phyloP scores from a whole-genome alignment of 2,113 vertebrate genomes.

The Leptobrachium leishanense region DNA sequence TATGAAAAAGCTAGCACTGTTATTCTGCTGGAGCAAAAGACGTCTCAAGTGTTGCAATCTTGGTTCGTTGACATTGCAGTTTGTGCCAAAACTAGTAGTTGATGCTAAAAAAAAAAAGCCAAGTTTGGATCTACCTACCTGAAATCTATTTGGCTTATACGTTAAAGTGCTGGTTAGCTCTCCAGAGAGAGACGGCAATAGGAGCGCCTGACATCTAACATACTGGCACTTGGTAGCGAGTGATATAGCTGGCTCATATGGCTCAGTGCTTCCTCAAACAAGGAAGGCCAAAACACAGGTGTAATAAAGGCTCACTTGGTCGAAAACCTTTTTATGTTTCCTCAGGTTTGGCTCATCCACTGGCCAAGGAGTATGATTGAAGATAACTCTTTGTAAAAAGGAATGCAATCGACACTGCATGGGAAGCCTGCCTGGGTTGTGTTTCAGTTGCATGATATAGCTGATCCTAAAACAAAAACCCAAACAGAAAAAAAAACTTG shows the following conservation, averaged over 20 bases:
- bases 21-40: constrained; percentile 53
- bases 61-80: constrained; percentile 54
- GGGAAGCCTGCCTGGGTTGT: constrained; percentile 74
- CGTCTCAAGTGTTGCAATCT: constrained; percentile 54
- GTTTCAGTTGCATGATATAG: constrained; percentile 86
- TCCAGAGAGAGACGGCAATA: constrained; percentile 62
- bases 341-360: constrained; percentile 51
- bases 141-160: constrained; percentile 28
- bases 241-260: constrained; percentile 31
- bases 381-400: constrained; percentile 55
- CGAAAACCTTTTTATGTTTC: constrained; percentile 49
- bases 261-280: constrained; percentile 42
- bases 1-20: constrained; percentile 53
- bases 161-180: constrained; percentile 60
- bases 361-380: constrained; percentile 51
- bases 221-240: constrained; percentile 51
- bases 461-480: constrained; percentile 61
- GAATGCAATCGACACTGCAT: constrained; percentile 72
- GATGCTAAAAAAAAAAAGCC: constrained; percentile 50
- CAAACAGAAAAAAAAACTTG: constrained; percentile 74
- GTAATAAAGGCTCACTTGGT: constrained; percentile 20
- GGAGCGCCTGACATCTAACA: constrained; percentile 56
- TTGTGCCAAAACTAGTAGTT: constrained; percentile 74
- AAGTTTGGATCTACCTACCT: constrained; percentile 69
- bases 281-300: constrained; percentile 42